Evolutionary conservation across 2,797 vertebrate genomes (phyloP).

Genomic region (Enteromius paludinosus): DNA sequence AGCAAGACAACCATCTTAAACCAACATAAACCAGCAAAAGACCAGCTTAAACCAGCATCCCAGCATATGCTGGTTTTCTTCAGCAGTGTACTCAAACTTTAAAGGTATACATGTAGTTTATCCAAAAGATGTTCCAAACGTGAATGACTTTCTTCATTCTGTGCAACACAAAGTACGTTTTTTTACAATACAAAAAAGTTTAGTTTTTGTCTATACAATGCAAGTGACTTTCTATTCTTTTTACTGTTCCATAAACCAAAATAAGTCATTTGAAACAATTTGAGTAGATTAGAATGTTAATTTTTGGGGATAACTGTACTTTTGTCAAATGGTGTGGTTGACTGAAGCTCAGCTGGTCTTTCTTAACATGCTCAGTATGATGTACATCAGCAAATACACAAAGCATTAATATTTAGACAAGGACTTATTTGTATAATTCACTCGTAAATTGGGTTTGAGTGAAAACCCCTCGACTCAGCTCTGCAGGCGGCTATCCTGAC

Average conservation of each 20-base stretch:
- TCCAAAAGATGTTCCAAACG: not conserved
- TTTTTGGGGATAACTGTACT: not conserved
- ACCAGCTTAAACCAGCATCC: too few relatives aligned
- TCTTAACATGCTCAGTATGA: constrained; percentile 27
- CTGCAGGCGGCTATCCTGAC: not conserved
- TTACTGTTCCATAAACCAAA: not conserved
- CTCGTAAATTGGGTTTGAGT: not conserved
- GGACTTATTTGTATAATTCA: not conserved
- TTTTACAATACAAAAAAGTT: too few relatives aligned
- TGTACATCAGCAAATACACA: constrained; percentile 49
- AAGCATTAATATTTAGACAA: not conserved
- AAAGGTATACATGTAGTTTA: not conserved
- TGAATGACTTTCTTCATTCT: not conserved
- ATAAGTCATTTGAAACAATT: not conserved
- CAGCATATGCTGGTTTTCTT: too few relatives aligned
- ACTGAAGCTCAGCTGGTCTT: constrained; percentile 18
- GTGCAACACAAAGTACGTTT: not conserved
- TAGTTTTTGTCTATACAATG: not conserved
- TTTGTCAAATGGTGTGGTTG: not conserved
- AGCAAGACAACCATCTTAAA: too few relatives aligned
- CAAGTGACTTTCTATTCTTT: not conserved
- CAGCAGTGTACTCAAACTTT: not conserved
- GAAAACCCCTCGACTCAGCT: not conserved
- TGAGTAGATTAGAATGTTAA: not conserved
- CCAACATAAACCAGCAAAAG: too few relatives aligned